A percentile compares a stretch with the other conserved stretches of the same genome.
Evolutionary conservation across 2,888 invertebrate species (phyloP).

Genomic region (Ptychoptera albimana): DNA sequence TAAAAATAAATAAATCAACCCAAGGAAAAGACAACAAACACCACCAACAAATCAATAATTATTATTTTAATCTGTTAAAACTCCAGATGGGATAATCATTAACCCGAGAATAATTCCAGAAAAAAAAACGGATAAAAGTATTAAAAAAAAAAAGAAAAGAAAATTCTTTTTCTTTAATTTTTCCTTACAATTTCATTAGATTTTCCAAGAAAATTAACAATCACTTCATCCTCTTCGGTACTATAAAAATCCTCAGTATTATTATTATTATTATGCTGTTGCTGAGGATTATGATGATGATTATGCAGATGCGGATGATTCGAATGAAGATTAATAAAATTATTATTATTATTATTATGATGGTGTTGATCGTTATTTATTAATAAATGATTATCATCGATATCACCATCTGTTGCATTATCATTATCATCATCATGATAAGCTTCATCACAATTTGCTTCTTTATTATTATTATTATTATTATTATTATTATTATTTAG

Average conservation of each 20-base stretch:
- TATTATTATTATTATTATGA: too few relatives aligned
- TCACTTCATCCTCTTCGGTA: slow-evolving; percentile 16
- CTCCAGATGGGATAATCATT: too few relatives aligned
- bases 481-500: slow-evolving; percentile 7
- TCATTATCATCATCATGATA: background rate
- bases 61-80: too few relatives aligned
- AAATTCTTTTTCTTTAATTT: too few relatives aligned
- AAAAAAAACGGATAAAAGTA: background rate
- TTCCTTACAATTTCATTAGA: slow-evolving; percentile 24
- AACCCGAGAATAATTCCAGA: too few relatives aligned
- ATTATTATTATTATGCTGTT: too few relatives aligned
- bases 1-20: too few relatives aligned
- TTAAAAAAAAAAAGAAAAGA: background rate
- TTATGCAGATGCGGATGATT: background rate
- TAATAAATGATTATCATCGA: background rate
- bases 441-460: background rate
- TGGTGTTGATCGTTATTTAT: background rate
- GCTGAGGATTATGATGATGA: background rate
- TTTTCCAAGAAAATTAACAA: slow-evolving; percentile 24
- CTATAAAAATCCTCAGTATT: background rate
- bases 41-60: too few relatives aligned
- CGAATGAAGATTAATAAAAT: background rate
- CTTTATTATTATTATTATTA: background rate
- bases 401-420: background rate
- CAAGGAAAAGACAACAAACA: too few relatives aligned